Base-by-base conservation (phyloP, 2,113 vertebrate species). In the Apodemus sylvaticus region DNA sequence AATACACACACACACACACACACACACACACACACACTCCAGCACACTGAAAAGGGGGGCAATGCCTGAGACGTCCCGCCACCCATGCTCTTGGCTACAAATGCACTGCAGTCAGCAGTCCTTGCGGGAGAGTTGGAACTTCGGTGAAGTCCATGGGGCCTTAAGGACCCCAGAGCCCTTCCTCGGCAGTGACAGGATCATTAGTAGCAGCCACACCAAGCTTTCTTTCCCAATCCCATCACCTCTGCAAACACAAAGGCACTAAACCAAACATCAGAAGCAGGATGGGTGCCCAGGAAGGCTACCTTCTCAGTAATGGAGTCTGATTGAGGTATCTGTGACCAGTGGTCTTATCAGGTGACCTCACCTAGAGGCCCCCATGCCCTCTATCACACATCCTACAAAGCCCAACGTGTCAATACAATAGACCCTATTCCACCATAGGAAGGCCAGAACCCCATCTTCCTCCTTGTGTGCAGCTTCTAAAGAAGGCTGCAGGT, bases 401-500 rank as follows among this genome's bases (percentile, higher is more conserved):
- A 12, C 68, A 70, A 42, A 92, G 12, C 9, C 14, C 0, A 31
- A 77, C 16, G 60, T 36, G 31, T 48, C 10, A 11, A 13, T 24
- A 45, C 31, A 7, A 22, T 12, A 58, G 34, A 16, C n/a, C 31
- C 0, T 9, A 5, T 31, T 12, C 48, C 16, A 36, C 24, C 24
- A 7, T 0, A 9, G 71, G 39, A 48, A 74, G 34, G 58, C 7
- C 29, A 58, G 20, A 0, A 5, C 26, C 17, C 14, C 0, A 3
- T 2, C 10, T 39, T 0, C 0, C 7, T 20, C 48, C 10, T 1
- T 0, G 3, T 16, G 10, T 29, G 14, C 39, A 58, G n/a, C 34
- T 2, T 51, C 66, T 42, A 29, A 79, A 85, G 76, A 77, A 7
- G 39, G 45, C 12, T 31, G 0, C 58, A 45, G 42, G 58, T 13